Evolutionary conservation across 2,797 vertebrate genomes (phyloP), one percentile per base, ranked within the genome.

Genomic region (Sebastes cheni): DNA sequence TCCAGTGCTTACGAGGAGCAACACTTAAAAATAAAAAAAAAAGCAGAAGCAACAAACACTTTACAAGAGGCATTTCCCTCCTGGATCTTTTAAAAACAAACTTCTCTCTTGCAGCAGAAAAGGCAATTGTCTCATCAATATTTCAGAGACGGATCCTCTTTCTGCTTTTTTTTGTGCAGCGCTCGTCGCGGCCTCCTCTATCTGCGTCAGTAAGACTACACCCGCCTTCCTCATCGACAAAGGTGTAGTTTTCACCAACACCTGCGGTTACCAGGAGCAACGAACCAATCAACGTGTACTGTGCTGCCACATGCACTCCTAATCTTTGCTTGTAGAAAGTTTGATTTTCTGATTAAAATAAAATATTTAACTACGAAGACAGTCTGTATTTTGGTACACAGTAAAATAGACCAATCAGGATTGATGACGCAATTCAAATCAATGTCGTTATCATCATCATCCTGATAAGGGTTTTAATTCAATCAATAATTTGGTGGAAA

Each of bases 91-190:
- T 75, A 36, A 93, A 90, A 91, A 87, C 75, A 42, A 46, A 69
- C 71, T 66, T 84, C 72, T 79, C 46, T 81, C 42, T 58, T 18
- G 77, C 79, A 79, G 85, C 83, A 90, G 80, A 66, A 82, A 90
- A 88, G 29, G 29, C 72, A 20, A 72, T 32, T 30, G 72, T 75
- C 83, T 91, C 91, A 94, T 95, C 71, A 94, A 95, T 94, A 94
- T 95, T 95, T 93, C 86, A 95, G 69, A 83, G 75, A 62, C 61
- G 4, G 90, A 89, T 94, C 86, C 58, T 88, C 80, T 94, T 92
- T 90, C 92, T 70, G 80, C 79, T 82, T 86, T 80, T 50, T 86
- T 71, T 62, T 82, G 65, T 69, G 72, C 68, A 27, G 67, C 22
- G 1, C 59, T 80, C 23, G 12, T 50, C 78, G 80, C 75, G 83